Conservation (phyloP, 2,797 vertebrate species). For the Muscicapa comitata region DNA sequence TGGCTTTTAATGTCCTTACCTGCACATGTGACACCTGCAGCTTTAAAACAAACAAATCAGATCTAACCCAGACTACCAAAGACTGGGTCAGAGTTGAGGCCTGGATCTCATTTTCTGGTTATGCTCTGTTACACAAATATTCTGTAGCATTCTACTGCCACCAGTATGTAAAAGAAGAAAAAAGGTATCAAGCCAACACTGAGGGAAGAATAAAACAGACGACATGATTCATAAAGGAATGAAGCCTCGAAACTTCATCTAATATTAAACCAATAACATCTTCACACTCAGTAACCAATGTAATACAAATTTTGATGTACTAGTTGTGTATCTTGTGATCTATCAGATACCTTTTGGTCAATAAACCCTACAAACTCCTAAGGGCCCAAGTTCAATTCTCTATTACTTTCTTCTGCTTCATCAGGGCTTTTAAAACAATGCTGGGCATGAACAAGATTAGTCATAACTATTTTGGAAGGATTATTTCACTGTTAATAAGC, state of each 20-base stretch:
- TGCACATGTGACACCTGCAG: not conserved
- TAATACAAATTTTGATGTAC: not conserved
- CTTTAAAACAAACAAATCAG: not conserved
- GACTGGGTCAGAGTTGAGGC: not conserved
- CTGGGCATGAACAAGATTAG: not conserved
- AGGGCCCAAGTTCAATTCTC: not conserved
- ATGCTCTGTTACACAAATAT: not conserved
- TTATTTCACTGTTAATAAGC: not conserved
- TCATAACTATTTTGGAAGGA: not conserved
- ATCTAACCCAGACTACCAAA: not conserved
- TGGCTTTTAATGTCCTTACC: not conserved
- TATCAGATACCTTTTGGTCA: not conserved
- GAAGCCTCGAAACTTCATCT: not conserved
- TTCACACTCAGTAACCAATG: not conserved
- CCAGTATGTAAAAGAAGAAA: not conserved
- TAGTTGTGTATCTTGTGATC: not conserved
- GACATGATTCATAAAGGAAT: not conserved
- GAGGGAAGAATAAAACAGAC: not conserved
- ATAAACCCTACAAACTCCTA: not conserved
- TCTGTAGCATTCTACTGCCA: conserved; percentile 16
- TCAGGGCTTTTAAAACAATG: not conserved
- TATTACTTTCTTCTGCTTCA: not conserved
- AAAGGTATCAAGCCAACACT: not conserved
- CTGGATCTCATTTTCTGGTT: not conserved
- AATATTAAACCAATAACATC: not conserved